phyloP scores from a whole-genome alignment of 2,113 vertebrate species.

The Callipepla californica region DNA sequence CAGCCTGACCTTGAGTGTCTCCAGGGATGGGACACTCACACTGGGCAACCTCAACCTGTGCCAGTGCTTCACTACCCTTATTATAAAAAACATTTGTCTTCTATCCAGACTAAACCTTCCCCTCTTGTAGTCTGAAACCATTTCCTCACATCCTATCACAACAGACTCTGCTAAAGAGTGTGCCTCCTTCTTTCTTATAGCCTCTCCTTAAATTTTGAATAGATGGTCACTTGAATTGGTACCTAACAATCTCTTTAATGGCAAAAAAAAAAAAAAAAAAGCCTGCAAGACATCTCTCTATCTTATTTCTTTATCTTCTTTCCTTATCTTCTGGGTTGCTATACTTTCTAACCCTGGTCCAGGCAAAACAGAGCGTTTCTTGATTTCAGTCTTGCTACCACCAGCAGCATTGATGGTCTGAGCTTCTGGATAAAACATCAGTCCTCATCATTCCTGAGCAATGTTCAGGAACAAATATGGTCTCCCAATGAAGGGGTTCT shows the following conservation, averaged over 20 bases:
- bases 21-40: too few species aligned
- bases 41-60: too few species aligned
- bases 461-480: not conserved
- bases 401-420: not conserved
- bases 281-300: not conserved
- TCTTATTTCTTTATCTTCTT: not conserved
- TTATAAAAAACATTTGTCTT: too few species aligned
- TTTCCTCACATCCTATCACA: too few species aligned
- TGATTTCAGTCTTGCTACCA: not conserved
- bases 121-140: too few species aligned
- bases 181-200: too few species aligned
- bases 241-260: not conserved
- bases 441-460: not conserved
- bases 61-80: too few species aligned
- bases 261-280: not conserved
- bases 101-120: too few species aligned
- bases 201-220: too few species aligned
- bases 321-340: not conserved
- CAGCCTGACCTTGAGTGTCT: too few species aligned
- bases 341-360: not conserved
- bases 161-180: too few species aligned
- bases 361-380: not conserved
- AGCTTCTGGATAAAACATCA: not conserved
- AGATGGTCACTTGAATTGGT: not conserved
- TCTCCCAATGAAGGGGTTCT: not conserved